phyloP scores from a whole-genome alignment of 2,113 vertebrate genomes.

The Amphiprion ocellaris region DNA sequence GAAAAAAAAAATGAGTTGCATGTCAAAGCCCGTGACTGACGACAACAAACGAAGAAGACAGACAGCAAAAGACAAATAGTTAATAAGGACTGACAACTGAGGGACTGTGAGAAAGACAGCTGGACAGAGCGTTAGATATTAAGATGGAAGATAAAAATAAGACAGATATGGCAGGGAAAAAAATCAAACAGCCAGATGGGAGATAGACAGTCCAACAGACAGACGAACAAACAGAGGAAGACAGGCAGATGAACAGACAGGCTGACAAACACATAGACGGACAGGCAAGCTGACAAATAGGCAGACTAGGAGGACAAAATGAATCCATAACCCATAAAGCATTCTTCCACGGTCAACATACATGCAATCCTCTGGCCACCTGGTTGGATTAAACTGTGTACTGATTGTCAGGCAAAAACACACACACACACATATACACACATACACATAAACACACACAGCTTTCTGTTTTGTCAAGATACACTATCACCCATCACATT shows the following conservation, averaged over 20 bases:
- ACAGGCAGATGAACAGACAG: conserved; percentile 52
- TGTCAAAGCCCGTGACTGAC: conserved; percentile 51
- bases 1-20: background rate
- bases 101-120: conserved; percentile 26
- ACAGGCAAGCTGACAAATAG: conserved; percentile 62
- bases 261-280: conserved; percentile 53
- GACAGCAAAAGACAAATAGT: conserved; percentile 52
- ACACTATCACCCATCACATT: conserved; percentile 31
- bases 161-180: background rate
- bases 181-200: conserved; percentile 52
- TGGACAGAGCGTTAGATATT: conserved; percentile 36
- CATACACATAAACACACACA: conserved; percentile 2
- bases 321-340: conserved; percentile 66
- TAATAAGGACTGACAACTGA: conserved; percentile 55
- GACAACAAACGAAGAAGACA: conserved; percentile 42
- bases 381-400: conserved; percentile 62
- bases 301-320: conserved; percentile 63
- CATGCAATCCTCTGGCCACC: conserved; percentile 72
- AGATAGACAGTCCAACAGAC: conserved; percentile 53
- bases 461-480: conserved; percentile 34
- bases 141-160: conserved; percentile 31
- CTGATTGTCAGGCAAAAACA: conserved; percentile 21
- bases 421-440: background rate
- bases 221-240: conserved; percentile 51
- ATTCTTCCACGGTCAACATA: conserved; percentile 69